Base-by-base conservation (phyloP, 2,113 vertebrate species). In the Formicarius rufipectus region DNA sequence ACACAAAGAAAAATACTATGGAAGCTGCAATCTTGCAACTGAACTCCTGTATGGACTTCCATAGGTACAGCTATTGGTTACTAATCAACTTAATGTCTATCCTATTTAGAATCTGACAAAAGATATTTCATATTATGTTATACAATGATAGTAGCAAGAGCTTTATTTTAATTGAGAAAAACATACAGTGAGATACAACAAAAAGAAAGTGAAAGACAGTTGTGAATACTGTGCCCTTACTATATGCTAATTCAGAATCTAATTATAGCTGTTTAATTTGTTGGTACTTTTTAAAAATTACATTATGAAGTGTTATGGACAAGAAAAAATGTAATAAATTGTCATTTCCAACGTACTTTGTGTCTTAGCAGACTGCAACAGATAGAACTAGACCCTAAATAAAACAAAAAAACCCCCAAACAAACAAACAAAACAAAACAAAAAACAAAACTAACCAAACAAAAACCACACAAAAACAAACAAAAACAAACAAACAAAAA, bases 191-290 rank as follows among this genome's bases (percentile, higher is more conserved):
- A 78, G 50, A 93, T 71, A 66, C 37, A 89, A 44, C 37, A 96
- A 95, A 79, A 92, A 60, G 81, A 95, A 97, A 95, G 12, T 88
- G 75, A 97, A 97, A 95, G 42, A 75, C 30, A 95, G 86, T 88
- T 94, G 76, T 92, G 52, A 94, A 86, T 90, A 89, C 30, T 59
- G n/a, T 64, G 17, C 6, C 95, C 19, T 91, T 96, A 80, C 27
- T 91, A 92, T 97, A 93, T 35, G 7, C 9, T 50, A 91, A 31
- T 86, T 95, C 85, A 95, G 76, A 95, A 96, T 92, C 62, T 89
- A 95, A 84, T 56, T 96, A 50, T 75, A 96, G 87, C 31, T 68
- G 15, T 66, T 90, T 33, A 88, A 96, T 95, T 90, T 94, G 27
- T 83, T 96, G 87, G 12, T 68, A 68, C 19, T 82, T 91, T 85